These are phyloP conservation scores for Hypomecis punctinalis DNA, from an alignment of 2,888 invertebrate species.

Conservation along the genomic window DNA sequence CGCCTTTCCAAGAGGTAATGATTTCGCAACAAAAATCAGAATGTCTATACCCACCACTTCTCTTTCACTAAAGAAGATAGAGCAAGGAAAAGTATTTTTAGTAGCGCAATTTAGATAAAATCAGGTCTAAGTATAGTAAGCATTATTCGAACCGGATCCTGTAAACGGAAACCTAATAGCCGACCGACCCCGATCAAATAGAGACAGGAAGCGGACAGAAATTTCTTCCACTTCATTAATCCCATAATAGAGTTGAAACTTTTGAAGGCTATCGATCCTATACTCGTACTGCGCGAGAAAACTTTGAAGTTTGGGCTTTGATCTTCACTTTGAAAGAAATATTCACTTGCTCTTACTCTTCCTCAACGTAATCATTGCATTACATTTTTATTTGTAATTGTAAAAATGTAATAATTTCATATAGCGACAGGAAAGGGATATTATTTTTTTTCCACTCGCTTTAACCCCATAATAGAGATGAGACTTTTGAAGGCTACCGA, in stretches of 20 bases:
- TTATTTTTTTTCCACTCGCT: constrained; percentile 53
- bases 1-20: no score
- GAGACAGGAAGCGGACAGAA: constrained; percentile 52
- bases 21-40: no score
- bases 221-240: constrained; percentile 57
- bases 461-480: constrained; percentile 52
- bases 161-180: constrained; percentile 39
- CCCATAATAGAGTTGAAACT: constrained; percentile 55
- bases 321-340: neutral
- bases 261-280: constrained; percentile 40
- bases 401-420: no score
- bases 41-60: no score
- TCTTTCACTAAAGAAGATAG: no score
- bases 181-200: constrained; percentile 57
- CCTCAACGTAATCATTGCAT: no score
- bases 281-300: neutral
- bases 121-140: neutral
- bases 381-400: no score
- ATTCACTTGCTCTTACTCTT: no score
- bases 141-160: constrained; percentile 26
- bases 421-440: constrained; percentile 24
- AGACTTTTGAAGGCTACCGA: constrained; percentile 43
- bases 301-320: constrained; percentile 13
- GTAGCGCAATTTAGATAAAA: neutral
- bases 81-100: no score